Percentiles rank a stretch among this genome's conserved stretches.
Evolutionary conservation across 2,113 vertebrate genomes (phyloP).

Genomic region (Platycercus adscitus): DNA sequence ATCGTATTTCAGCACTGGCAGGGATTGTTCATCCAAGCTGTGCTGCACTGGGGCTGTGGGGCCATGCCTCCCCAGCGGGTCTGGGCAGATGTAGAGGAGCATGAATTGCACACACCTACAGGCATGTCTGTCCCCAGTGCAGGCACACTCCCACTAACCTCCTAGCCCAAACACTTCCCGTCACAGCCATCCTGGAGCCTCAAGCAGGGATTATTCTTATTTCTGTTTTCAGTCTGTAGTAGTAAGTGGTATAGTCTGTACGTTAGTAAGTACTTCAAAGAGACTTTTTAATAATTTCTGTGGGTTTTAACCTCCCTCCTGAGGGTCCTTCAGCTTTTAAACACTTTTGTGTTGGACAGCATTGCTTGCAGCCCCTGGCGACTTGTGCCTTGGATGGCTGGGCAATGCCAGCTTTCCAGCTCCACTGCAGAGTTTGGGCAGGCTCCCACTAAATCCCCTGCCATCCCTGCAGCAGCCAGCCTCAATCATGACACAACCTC

Average conservation of each 20-base stretch:
- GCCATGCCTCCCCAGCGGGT: background rate
- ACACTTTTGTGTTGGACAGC: background rate
- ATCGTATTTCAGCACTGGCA: too few relatives aligned
- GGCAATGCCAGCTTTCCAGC: background rate
- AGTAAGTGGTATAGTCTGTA: background rate
- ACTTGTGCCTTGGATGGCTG: fast-evolving
- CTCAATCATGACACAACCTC: background rate
- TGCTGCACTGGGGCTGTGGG: fast-evolving
- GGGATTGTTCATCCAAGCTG: fast-evolving
- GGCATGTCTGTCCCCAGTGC: fast-evolving
- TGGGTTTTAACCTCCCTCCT: background rate
- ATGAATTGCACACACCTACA: background rate
- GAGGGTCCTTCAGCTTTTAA: background rate
- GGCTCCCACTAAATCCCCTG: background rate
- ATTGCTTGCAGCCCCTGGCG: background rate
- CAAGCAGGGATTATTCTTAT: background rate
- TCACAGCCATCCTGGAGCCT: background rate
- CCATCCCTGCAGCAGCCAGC: background rate
- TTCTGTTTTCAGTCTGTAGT: background rate
- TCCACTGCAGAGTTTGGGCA: background rate
- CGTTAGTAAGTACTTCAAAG: background rate
- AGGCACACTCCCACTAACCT: fast-evolving
- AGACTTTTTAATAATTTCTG: background rate
- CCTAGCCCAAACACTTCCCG: background rate
- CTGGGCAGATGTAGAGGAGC: background rate